A percentile compares a stretch with the other conserved stretches of the same genome.
These are phyloP conservation scores for Helicolenus hilgendorfi DNA, from an alignment of 2,797 vertebrate genomes.

Conservation along the genomic window DNA sequence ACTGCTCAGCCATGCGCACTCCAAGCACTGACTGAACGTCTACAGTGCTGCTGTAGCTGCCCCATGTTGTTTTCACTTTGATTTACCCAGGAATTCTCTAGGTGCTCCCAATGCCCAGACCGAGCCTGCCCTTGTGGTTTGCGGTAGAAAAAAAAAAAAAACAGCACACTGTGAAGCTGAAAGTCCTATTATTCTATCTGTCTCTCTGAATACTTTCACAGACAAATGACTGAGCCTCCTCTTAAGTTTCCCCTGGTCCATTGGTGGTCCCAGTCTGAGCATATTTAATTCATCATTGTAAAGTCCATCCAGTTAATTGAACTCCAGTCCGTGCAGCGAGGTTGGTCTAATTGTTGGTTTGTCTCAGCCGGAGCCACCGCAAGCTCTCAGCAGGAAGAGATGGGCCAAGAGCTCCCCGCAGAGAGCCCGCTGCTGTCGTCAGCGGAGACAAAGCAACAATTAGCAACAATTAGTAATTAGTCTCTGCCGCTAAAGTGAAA, in stretches of 20 bases:
- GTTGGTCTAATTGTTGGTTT: constrained; percentile 55
- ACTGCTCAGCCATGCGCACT: neutral
- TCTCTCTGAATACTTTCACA: constrained; percentile 16
- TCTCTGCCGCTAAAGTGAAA: constrained; percentile 40
- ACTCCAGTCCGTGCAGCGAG: constrained; percentile 13
- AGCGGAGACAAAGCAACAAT: constrained; percentile 49
- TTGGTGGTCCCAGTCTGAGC: constrained; percentile 23
- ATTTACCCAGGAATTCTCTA: neutral
- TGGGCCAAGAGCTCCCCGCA: constrained; percentile 46
- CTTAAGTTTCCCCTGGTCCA: neutral
- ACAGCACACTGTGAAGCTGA: neutral
- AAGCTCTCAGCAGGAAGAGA: constrained; percentile 49
- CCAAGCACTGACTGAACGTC: neutral
- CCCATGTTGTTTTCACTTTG: neutral
- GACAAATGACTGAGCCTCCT: constrained; percentile 14
- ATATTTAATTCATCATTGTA: constrained; percentile 52
- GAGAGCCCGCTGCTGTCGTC: constrained; percentile 39
- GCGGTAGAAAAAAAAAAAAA: neutral
- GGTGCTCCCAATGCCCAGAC: neutral
- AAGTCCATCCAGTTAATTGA: constrained; percentile 52
- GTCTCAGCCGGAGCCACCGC: constrained; percentile 32
- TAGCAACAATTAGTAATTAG: constrained; percentile 57
- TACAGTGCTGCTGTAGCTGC: neutral
- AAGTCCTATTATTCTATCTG: neutral
- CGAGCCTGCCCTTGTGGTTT: neutral